phyloP scores from a whole-genome alignment of 2,113 vertebrate genomes.

The Vidua macroura region DNA sequence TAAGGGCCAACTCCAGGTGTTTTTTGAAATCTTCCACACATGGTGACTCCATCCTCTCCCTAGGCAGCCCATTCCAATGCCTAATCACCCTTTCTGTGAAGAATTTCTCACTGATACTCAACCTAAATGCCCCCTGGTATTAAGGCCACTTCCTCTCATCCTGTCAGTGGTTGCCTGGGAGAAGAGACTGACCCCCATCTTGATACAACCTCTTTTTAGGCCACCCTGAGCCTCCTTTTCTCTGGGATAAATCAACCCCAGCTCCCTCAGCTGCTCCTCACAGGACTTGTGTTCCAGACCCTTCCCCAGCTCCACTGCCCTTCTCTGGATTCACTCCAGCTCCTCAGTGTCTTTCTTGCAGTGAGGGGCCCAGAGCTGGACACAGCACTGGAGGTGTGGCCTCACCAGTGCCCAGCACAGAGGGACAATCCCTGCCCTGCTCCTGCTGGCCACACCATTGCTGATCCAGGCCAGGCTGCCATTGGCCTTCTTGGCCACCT shows the following conservation, averaged over 20 bases:
- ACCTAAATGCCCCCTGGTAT: fast-evolving
- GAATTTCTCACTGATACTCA: neutral
- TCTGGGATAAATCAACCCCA: neutral
- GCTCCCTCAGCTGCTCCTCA: neutral
- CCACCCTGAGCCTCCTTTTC: neutral
- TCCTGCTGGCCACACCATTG: neutral
- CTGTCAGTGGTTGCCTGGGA: neutral
- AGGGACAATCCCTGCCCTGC: neutral
- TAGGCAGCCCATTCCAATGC: neutral
- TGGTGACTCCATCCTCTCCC: neutral
- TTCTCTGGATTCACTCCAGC: neutral
- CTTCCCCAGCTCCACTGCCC: neutral
- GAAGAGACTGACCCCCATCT: neutral
- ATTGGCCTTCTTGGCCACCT: neutral
- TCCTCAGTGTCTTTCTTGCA: neutral
- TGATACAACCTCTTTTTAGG: too few relatives aligned
- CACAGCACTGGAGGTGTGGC: neutral
- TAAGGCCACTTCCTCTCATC: neutral
- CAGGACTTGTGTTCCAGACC: neutral
- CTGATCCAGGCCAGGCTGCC: neutral
- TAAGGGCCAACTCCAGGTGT: neutral
- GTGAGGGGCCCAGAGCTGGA: neutral
- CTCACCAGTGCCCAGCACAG: neutral
- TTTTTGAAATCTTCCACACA: neutral
- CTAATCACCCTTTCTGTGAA: neutral